Conservation (phyloP, 2,888 invertebrate genomes). For the Zaprionus obscuricornis region DNA sequence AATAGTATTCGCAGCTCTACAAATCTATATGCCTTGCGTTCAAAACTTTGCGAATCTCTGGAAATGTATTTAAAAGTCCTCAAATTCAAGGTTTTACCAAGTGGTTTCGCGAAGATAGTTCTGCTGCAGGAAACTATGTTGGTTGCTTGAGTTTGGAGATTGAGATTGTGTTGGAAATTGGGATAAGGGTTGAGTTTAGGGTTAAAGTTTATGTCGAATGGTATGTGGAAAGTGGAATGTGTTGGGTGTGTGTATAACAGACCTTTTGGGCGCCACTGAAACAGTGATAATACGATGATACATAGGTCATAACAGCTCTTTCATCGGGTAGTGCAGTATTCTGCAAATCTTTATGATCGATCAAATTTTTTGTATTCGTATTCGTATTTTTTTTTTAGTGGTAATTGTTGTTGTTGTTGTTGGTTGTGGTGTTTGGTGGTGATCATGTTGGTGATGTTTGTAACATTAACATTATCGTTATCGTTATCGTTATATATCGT, state of each 20-base stretch:
- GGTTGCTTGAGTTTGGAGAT: no score
- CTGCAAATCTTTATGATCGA: constrained; percentile 84
- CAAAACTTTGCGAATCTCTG: no score
- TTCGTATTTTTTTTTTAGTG: no score
- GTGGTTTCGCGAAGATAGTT: no score
- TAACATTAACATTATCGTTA: constrained; percentile 31
- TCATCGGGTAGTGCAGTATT: constrained; percentile 99
- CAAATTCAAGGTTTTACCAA: no score
- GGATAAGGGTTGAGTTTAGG: no score
- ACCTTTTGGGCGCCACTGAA: constrained; percentile 99
- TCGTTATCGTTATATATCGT: constrained; percentile 12
- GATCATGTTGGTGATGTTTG: constrained; percentile 17
- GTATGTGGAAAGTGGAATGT: background rate
- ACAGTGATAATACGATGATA: constrained; percentile 99
- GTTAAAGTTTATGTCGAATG: no score
- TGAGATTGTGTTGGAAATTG: no score
- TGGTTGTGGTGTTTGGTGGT: constrained; percentile 21
- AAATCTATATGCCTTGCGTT: no score
- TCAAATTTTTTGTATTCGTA: constrained; percentile 21
- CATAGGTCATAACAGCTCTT: constrained; percentile 99
- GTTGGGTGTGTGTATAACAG: constrained; percentile 82
- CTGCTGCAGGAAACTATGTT: no score
- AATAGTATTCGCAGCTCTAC: no score
- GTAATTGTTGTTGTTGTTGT: constrained; percentile 22
- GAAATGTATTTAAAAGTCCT: no score